Evolutionary conservation across 1,140 invertebrate species (phyloP).

Genomic region (Brachionus paranguensis): DNA sequence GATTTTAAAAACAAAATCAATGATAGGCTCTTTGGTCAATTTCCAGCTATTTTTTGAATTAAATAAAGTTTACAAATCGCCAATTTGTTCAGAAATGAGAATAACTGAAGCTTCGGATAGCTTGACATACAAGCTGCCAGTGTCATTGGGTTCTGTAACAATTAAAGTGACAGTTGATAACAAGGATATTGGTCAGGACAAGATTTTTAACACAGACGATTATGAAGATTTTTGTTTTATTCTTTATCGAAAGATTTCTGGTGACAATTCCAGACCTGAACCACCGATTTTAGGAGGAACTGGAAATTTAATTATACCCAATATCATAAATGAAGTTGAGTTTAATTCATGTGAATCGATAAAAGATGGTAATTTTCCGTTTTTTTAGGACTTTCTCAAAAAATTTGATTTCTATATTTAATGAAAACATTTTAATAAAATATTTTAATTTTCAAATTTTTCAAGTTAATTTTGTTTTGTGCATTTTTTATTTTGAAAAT

Average conservation of each 20-base stretch:
- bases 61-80: not conserved
- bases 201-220: not conserved
- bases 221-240: not conserved
- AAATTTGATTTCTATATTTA: too few relatives aligned
- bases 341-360: too few relatives aligned
- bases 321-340: too few relatives aligned
- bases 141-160: not conserved
- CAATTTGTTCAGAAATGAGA: not conserved
- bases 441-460: too few relatives aligned
- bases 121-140: not conserved
- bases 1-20: not conserved
- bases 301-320: too few relatives aligned
- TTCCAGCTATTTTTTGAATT: not conserved
- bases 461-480: too few relatives aligned
- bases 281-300: too few relatives aligned
- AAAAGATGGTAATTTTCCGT: too few relatives aligned
- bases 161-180: not conserved
- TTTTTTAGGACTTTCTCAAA: too few relatives aligned
- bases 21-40: not conserved
- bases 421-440: too few relatives aligned
- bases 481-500: too few relatives aligned
- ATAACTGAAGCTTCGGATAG: not conserved
- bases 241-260: not conserved
- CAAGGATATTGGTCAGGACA: not conserved
- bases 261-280: too few relatives aligned